Base-by-base conservation (phyloP, 2,888 invertebrate genomes). In the Euphydryas editha region DNA sequence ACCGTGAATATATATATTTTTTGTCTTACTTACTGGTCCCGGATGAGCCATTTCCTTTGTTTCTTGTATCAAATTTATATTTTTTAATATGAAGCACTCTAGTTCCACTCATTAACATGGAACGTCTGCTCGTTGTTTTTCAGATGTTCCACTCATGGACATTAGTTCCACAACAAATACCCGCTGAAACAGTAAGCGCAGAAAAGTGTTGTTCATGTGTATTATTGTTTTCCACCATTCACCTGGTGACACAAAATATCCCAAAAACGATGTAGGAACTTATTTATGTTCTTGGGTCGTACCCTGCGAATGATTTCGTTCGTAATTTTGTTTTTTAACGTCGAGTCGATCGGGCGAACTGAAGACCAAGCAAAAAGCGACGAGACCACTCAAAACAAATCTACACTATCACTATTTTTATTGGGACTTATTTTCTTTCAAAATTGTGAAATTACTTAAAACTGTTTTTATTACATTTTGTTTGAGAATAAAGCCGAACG, bases 81-180 rank as follows among this genome's bases (percentile, higher is more conserved):
- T 30, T 49, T 56, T 24, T 18, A 24, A 10, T 39, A 37, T 83
- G 80, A 82, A 82, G 82, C 15, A 78, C 79, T 82, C 75, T 75
- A 84, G 81, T 82, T 81, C 86, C 87, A 84, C 86, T 85, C 82
- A 88, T 85, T 91, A 90, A 92, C 80, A 79, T 85, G 81, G 82
- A 81, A 78, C 82, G 85, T 90, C 88, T 90, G 87, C 88, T 92
- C 91, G 77, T 91, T 91, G 78, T 90, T 91, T 90, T 92, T 91
- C 92, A 92, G 92, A 92, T 92, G 83, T 89, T 92, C 87, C 89
- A 88, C 82, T 91, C 90, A 84, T 92, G 92, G 92, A 90, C 89
- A 79, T 92, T 92, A 88, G 83, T 92, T 88, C 88, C 89, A 86
- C 92, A 84, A 83, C 90, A 88, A 87, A 86, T 86, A 82, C 84